Percentiles rank a stretch among this genome's conserved stretches.
Evolutionary conservation across 1,140 invertebrate genomes (phyloP).

Genomic region (Gryon sp.): DNA sequence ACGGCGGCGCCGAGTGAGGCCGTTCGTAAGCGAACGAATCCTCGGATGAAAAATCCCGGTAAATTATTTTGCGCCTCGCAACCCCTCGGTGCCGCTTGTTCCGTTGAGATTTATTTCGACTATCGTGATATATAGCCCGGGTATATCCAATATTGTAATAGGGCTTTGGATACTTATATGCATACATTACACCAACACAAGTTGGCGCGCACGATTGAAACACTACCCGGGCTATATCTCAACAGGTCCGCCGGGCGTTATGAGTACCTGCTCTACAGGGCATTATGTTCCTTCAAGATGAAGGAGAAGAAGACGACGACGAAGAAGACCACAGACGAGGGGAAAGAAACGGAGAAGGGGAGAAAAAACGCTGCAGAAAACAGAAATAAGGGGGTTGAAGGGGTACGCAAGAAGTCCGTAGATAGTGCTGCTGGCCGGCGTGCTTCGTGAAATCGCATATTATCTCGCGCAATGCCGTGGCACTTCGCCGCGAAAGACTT

Average conservation of each 20-base stretch:
- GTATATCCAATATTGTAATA: slow-evolving; percentile 78
- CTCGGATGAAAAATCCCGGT: slow-evolving; percentile 70
- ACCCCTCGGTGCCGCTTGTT: slow-evolving; percentile 73
- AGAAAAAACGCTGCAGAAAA: too few relatives aligned
- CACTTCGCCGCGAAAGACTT: slow-evolving; percentile 59
- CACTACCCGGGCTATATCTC: slow-evolving; percentile 78
- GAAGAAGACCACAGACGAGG: too few relatives aligned
- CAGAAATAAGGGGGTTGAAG: neutral
- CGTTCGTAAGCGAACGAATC: slow-evolving; percentile 11
- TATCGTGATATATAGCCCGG: slow-evolving; percentile 76
- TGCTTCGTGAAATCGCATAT: slow-evolving; percentile 72
- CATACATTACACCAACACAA: slow-evolving; percentile 63
- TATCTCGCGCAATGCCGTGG: slow-evolving; percentile 63
- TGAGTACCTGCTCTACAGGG: slow-evolving; percentile 75
- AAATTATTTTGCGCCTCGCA: slow-evolving; percentile 75
- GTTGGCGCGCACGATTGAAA: slow-evolving; percentile 73
- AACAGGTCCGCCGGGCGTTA: slow-evolving; percentile 75
- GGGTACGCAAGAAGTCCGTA: too few relatives aligned
- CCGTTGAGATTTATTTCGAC: slow-evolving; percentile 77
- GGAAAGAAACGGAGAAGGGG: too few relatives aligned
- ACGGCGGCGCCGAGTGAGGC: slow-evolving; percentile 15
- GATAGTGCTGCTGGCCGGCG: slow-evolving; percentile 40
- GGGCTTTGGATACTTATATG: slow-evolving; percentile 71
- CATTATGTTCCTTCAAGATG: slow-evolving; percentile 70
- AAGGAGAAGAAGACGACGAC: too few relatives aligned